These are phyloP conservation scores for Heliconius hermathena DNA, from an alignment of 1,140 invertebrate species.

Conservation along the genomic window DNA sequence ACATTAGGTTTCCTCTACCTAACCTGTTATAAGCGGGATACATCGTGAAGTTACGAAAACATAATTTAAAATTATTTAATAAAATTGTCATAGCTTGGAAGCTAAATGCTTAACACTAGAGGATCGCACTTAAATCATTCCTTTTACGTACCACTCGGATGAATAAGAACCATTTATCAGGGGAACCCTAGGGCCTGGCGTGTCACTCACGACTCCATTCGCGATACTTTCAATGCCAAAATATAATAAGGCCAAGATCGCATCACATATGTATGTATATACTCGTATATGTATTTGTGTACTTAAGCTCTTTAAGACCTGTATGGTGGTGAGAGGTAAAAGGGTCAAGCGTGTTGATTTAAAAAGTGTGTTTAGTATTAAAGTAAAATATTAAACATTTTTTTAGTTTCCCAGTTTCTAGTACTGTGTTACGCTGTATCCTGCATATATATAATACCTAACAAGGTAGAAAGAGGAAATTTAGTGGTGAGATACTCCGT, in stretches of 20 bases:
- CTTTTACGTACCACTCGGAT: constrained; percentile 28
- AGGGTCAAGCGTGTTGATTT: background rate
- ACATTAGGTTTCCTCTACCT: too few species aligned
- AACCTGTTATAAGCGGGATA: too few species aligned
- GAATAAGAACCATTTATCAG: constrained; percentile 44
- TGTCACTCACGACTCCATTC: constrained; percentile 64
- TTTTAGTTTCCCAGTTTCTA: too few species aligned
- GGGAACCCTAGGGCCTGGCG: constrained; percentile 52
- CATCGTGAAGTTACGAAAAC: too few species aligned
- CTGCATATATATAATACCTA: too few species aligned
- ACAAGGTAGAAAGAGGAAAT: too few species aligned
- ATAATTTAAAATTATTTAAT: too few species aligned
- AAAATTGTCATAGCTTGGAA: too few species aligned
- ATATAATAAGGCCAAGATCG: constrained; percentile 73
- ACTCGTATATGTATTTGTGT: constrained; percentile 56
- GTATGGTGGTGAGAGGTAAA: constrained; percentile 31
- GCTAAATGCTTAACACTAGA: background rate
- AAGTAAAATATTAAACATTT: too few species aligned
- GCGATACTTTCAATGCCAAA: constrained; percentile 74
- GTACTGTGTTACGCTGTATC: too few species aligned
- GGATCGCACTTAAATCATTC: constrained; percentile 1
- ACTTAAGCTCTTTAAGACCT: constrained; percentile 46
- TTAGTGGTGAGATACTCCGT: too few species aligned
- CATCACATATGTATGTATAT: constrained; percentile 34
- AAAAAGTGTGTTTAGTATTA: background rate